phyloP scores from a whole-genome alignment of 37 sponge, comb jelly and placozoan species.

The Corticium candelabrum region DNA sequence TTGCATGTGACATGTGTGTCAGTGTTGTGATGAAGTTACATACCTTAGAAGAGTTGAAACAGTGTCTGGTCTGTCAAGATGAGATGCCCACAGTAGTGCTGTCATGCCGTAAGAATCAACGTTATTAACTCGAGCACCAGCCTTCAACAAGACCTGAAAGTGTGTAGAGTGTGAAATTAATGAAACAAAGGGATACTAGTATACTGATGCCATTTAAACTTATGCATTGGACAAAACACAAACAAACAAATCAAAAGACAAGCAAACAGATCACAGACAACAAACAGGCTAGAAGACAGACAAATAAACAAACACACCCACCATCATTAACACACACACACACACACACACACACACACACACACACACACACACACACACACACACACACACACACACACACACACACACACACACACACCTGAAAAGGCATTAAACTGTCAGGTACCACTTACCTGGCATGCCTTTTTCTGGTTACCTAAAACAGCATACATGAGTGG shows the following conservation, averaged over 20 bases:
- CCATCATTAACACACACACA: not conserved
- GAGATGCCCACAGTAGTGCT: slow-evolving; percentile 70
- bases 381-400: not conserved
- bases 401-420: not conserved
- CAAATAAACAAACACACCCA: not conserved
- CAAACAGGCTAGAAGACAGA: too few relatives aligned
- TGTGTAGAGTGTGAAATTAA: too few relatives aligned
- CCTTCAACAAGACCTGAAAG: slow-evolving; percentile 23
- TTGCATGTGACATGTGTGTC: too few relatives aligned
- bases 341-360: slow-evolving; percentile 5
- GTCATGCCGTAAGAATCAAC: slow-evolving; percentile 36
- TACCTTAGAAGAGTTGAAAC: slow-evolving; percentile 55
- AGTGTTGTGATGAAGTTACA: too few relatives aligned
- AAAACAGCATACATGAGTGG: slow-evolving; percentile 82
- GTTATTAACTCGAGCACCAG: slow-evolving; percentile 48
- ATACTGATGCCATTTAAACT: not conserved
- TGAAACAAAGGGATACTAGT: too few relatives aligned
- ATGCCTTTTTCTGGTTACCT: slow-evolving; percentile 67
- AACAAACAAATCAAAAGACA: not conserved
- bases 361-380: slow-evolving; percentile 2
- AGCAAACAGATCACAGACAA: too few relatives aligned
- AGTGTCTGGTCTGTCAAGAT: slow-evolving; percentile 35
- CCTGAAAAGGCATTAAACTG: too few relatives aligned
- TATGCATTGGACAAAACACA: not conserved
- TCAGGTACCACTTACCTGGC: slow-evolving; percentile 34